Base-by-base conservation (phyloP, 2,888 invertebrate species). In the Pristionchus mayeri region DNA sequence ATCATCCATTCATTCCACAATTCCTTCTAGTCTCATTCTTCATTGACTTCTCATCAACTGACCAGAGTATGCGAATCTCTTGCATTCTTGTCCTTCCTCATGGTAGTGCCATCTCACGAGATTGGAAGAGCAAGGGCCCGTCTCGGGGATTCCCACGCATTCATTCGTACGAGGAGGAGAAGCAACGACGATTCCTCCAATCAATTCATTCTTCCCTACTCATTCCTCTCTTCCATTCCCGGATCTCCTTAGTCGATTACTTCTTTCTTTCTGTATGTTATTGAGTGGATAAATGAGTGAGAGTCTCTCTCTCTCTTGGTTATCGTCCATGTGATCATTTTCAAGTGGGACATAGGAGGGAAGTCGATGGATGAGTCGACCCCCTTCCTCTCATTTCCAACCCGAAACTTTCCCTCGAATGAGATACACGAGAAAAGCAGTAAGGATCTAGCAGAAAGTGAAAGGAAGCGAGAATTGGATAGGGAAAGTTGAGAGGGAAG, bases 101-200 rank as follows among this genome's bases (percentile, higher is more conserved):
- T 92, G 89, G 86, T 91, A 93, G 87, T 87, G 90, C 91, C 90
- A 92, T 18, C 91, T 85, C 21, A 84, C 79, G 54, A 90, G 84
- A 37, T 81, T 75, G 13, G 89, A 87, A 18, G 86, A 84, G 87
- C 92, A 92, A 9, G 92, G 92, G 9, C 92, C 92, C 1, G 89
- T 63, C 24, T 88, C 87, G 18, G 89, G 81, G 13, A 82, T 87
- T 24, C 90, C 91, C 11, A 88, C 86, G 82, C 92, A 92, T 80
- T 92, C 90, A 75, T 91, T 90, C 21, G 88, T 88, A 71, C 85
- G 87, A 24, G 87, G 85, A 34, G 88, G 79, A 3, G 87, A 79
- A 21, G 91, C 90, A 7, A 87, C 84, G 76, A 87, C 88, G 85
- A 92, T 92, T n/a, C 85, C 91, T 91, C 84, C 54, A 88, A 78